A percentile compares a stretch with the other conserved stretches of the same genome.
Conservation (phyloP, 1,140 invertebrate species). For the Lucilia cuprina region DNA sequence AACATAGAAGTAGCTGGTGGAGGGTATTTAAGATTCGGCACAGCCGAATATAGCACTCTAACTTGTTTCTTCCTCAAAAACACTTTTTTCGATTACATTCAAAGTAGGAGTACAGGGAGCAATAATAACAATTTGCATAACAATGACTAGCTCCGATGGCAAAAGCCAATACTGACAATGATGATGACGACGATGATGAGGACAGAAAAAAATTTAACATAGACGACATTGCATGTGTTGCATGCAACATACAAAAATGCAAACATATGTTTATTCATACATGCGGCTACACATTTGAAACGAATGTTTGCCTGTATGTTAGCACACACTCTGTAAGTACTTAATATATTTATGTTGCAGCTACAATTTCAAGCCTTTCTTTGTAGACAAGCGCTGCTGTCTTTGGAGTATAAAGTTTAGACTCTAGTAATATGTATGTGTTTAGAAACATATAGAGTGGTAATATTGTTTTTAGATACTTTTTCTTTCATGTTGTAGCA, state of each 20-base stretch:
- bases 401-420: too few relatives aligned
- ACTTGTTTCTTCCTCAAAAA: not conserved
- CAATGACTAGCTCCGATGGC: not conserved
- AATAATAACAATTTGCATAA: slow-evolving; percentile 2
- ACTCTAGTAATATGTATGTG: too few relatives aligned
- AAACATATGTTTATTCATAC: not conserved
- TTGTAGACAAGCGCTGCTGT: not conserved
- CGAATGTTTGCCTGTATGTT: not conserved
- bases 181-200: not conserved
- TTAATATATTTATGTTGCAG: not conserved
- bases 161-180: not conserved
- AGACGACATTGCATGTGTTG: not conserved
- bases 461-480: too few relatives aligned
- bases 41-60: too few relatives aligned
- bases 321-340: not conserved
- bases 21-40: too few relatives aligned
- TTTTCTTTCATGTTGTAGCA: too few relatives aligned
- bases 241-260: not conserved
- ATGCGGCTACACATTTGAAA: not conserved
- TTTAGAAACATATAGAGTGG: too few relatives aligned
- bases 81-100: not conserved
- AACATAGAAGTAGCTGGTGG: too few relatives aligned
- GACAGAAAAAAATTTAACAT: not conserved
- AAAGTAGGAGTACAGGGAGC: not conserved
- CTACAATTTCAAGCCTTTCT: not conserved